Base-by-base conservation (phyloP, 2,113 vertebrate genomes). In the Leuciscus idus region DNA sequence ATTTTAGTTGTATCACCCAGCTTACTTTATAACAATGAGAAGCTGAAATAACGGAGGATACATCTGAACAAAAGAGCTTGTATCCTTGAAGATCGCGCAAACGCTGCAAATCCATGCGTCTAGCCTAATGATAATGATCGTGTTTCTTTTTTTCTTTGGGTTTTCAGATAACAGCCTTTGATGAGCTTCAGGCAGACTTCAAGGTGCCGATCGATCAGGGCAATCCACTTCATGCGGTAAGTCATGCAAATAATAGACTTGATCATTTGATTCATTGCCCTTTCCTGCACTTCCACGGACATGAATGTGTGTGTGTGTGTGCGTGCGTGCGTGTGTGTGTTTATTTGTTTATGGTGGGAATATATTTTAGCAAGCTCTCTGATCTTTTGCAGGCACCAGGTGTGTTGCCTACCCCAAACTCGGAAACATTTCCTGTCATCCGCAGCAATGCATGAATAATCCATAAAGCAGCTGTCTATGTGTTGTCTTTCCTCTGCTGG, bases 201-300 rank as follows among this genome's bases (percentile, higher is more conserved):
- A 96, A 95, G 91, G 95, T 95, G 76, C 95, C 95, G 1, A 95
- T 96, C 43, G 95, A 96, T 91, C 95, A 96, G 93, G 95, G 95
- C 23, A 96, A 96, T 87, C 95, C 95, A 73, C 93, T 95, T 52
- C 95, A 96, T 46, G 95, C 95, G 84, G 95, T 96, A 91, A 82
- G 94, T 92, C 78, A 55, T 59, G n/a, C 19, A 73, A 75, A 68
- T 43, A 75, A 80, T 43, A 21, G 36, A 43, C 11, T 9, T 59
- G 68, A 72, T 48, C 52, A 74, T 59, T 59, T 87, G 59, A 61
- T 81, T 55, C 46, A 72, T 77, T 68, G 15, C 21, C 43, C 84
- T 17, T 87, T 68, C 59, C 12, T 82, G 46, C 62, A 28, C 46
- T 52, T 85, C 19, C 19, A 70, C 4, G 23, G 72, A 74, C 73